Evolutionary conservation across 1,140 invertebrate genomes (phyloP).

Genomic region (Hyposmocoma kahamanoa): DNA sequence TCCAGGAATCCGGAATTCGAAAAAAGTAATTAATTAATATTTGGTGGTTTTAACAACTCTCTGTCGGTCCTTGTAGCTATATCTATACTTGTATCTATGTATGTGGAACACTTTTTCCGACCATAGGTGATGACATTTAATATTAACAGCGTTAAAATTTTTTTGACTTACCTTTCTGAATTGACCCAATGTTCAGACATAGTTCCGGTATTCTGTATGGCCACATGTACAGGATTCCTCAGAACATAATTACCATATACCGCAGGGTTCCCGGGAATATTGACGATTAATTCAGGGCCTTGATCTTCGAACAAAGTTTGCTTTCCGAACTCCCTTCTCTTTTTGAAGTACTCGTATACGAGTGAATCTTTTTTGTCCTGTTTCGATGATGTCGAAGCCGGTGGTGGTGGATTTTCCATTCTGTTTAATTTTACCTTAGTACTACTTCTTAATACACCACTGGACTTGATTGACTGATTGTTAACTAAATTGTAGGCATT

Average conservation of each 20-base stretch:
- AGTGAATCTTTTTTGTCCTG: slow-evolving; percentile 55
- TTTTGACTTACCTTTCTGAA: slow-evolving; percentile 65
- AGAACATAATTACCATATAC: slow-evolving; percentile 82
- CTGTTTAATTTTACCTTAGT: too few relatives aligned
- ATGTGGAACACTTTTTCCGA: too few relatives aligned
- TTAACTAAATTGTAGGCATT: too few relatives aligned
- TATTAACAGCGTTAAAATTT: slow-evolving; percentile 1
- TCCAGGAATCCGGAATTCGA: too few relatives aligned
- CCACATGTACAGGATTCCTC: slow-evolving; percentile 79
- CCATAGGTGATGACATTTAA: too few relatives aligned
- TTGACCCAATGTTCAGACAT: slow-evolving; percentile 81
- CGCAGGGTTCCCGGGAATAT: slow-evolving; percentile 81
- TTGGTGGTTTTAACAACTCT: too few relatives aligned
- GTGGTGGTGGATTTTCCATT: too few relatives aligned
- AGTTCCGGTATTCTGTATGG: slow-evolving; percentile 77
- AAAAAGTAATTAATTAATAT: too few relatives aligned
- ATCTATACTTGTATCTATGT: too few relatives aligned
- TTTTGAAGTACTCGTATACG: slow-evolving; percentile 79
- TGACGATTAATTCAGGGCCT: slow-evolving; percentile 81
- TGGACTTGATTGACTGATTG: too few relatives aligned
- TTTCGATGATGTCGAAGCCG: slow-evolving; percentile 29
- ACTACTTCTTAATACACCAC: too few relatives aligned
- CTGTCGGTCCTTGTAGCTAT: too few relatives aligned
- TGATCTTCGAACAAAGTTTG: slow-evolving; percentile 83
- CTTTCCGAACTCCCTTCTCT: slow-evolving; percentile 80